Conservation (phyloP, 2,888 invertebrate species). For the Microchrysa polita region DNA sequence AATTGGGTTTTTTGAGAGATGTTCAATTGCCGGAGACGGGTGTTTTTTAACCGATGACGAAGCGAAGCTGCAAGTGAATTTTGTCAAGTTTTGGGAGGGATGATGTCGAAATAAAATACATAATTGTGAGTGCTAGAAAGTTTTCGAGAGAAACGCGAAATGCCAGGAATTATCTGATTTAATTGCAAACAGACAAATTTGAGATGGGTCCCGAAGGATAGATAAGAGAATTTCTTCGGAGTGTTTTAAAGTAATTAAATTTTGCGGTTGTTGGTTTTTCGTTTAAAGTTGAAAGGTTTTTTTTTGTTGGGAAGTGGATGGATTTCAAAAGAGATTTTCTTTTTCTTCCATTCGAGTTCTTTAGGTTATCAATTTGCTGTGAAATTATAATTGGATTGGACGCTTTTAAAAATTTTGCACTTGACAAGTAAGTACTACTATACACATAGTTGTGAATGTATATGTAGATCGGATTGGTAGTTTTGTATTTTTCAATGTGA, state of each 20-base stretch:
- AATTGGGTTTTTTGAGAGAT: constrained; percentile 12
- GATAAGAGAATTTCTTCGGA: constrained; percentile 4
- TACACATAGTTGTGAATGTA: too few relatives aligned
- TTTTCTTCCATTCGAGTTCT: too few relatives aligned
- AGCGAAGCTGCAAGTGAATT: neutral
- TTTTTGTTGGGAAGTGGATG: neutral
- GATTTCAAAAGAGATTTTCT: too few relatives aligned
- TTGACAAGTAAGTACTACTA: too few relatives aligned
- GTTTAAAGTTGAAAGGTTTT: neutral
- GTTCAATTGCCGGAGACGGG: constrained; percentile 10
- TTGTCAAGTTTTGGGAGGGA: neutral
- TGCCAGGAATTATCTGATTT: constrained; percentile 37
- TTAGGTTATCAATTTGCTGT: too few relatives aligned
- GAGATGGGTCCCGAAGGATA: constrained; percentile 11
- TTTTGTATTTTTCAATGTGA: too few relatives aligned
- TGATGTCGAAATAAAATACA: constrained; percentile 1
- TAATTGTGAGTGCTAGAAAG: neutral
- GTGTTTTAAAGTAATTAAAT: neutral
- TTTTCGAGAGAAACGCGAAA: neutral
- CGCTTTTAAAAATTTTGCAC: too few relatives aligned
- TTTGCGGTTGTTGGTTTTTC: constrained; percentile 21
- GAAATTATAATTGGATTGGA: too few relatives aligned
- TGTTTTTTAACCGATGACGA: neutral
- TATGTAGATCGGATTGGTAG: too few relatives aligned
- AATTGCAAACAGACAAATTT: constrained; percentile 39